Evolutionary conservation across 2,888 invertebrate species (phyloP).

Genomic region (Drosophila demipolita): DNA sequence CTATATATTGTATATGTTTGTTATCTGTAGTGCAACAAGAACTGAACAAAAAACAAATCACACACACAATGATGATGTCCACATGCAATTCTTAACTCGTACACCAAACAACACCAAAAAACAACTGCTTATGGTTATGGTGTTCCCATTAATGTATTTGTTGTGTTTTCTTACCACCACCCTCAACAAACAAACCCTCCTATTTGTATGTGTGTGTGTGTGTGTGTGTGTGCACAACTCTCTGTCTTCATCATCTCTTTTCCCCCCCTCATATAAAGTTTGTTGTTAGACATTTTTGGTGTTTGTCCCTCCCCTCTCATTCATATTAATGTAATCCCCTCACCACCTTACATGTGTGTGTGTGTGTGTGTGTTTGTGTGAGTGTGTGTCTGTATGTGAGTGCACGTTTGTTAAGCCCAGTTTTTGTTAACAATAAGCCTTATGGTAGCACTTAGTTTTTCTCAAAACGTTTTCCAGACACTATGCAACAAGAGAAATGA

Average conservation of each 20-base stretch:
- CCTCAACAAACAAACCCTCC: neutral
- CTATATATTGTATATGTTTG: slow-evolving; percentile 23
- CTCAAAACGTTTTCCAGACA: slow-evolving; percentile 3
- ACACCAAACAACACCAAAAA: slow-evolving; percentile 42
- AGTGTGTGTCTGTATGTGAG: slow-evolving; percentile 19
- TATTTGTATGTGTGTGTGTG: slow-evolving; percentile 23
- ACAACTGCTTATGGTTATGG: slow-evolving; percentile 73
- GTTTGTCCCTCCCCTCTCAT: slow-evolving; percentile 44
- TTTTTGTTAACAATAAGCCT: slow-evolving; percentile 44
- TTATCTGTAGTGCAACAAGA: slow-evolving; percentile 39
- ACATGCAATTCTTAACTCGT: slow-evolving; percentile 30
- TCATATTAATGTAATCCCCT: slow-evolving; percentile 5
- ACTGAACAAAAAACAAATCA: slow-evolving; percentile 16
- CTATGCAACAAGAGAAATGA: slow-evolving; percentile 26
- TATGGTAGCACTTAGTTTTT: slow-evolving; percentile 46
- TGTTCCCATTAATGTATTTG: slow-evolving; percentile 49
- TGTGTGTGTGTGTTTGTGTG: neutral
- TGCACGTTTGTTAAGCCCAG: slow-evolving; percentile 50
- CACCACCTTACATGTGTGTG: slow-evolving; percentile 20
- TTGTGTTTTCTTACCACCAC: slow-evolving; percentile 24
- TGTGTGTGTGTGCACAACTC: slow-evolving; percentile 20
- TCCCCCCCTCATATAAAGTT: slow-evolving; percentile 4
- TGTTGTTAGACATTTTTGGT: slow-evolving; percentile 40
- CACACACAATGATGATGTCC: slow-evolving; percentile 38
- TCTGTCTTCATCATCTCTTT: slow-evolving; percentile 9